A percentile compares a stretch with the other conserved stretches of the same genome.
These are phyloP conservation scores for Gallinago jamesoni DNA, from an alignment of 2,113 vertebrate genomes.

Conservation along the genomic window DNA sequence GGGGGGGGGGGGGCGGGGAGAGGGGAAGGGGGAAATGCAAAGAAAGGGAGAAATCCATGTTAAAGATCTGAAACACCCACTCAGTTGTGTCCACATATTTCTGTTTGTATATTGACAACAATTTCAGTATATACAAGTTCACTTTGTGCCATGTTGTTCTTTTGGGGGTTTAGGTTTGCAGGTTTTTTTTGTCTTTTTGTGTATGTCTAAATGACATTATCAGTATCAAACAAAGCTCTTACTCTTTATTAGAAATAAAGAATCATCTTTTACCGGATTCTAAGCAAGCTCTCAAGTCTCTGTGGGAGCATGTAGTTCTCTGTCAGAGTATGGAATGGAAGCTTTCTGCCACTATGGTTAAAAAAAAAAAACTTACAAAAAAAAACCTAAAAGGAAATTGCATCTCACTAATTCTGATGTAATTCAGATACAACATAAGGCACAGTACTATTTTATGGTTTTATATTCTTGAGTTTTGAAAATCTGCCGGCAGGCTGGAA, in stretches of 20 bases:
- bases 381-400: conserved; percentile 27
- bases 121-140: background rate
- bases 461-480: background rate
- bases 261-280: background rate
- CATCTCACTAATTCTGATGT: background rate
- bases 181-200: background rate
- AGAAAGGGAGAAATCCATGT: background rate
- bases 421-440: background rate
- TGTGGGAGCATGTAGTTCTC: background rate
- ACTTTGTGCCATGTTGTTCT: background rate
- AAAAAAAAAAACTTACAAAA: background rate
- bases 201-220: background rate
- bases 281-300: background rate
- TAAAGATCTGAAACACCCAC: background rate
- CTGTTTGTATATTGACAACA: background rate
- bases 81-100: background rate
- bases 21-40: rapidly evolving
- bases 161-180: background rate
- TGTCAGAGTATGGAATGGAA: background rate
- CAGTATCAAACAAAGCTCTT: background rate
- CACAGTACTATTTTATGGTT: background rate
- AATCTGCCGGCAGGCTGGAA: background rate
- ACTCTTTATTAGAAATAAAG: background rate
- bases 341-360: background rate
- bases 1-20: rapidly evolving